These are phyloP conservation scores for Scartelaos histophorus DNA, from an alignment of 2,113 vertebrate genomes.

Conservation along the genomic window DNA sequence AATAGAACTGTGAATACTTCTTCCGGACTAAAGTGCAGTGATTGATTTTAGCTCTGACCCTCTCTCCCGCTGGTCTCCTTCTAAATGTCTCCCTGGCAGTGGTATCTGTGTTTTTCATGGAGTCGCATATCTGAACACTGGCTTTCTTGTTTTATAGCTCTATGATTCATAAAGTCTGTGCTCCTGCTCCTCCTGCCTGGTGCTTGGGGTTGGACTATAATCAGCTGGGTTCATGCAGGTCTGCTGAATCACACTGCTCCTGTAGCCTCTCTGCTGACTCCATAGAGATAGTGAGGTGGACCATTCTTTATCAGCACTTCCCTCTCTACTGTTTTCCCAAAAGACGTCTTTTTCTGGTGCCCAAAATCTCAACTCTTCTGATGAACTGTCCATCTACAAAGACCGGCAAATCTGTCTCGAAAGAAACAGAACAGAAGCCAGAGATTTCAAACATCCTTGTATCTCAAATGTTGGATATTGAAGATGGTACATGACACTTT, in stretches of 20 bases:
- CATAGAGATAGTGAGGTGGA: neutral
- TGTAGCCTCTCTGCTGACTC: conserved; percentile 1
- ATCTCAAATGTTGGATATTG: neutral
- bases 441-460: neutral
- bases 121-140: neutral
- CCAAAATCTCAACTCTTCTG: neutral
- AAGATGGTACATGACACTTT: no score
- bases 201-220: neutral
- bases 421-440: neutral
- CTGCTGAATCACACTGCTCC: conserved; percentile 9
- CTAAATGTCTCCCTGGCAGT: neutral
- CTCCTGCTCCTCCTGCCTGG: conserved; percentile 2
- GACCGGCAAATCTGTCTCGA: neutral
- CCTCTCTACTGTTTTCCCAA: neutral
- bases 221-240: neutral
- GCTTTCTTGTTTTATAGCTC: conserved; percentile 12
- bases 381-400: neutral
- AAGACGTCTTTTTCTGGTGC: neutral
- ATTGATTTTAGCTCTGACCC: conserved; percentile 1
- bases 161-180: conserved; percentile 7
- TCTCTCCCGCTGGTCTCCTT: neutral
- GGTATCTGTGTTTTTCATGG: neutral
- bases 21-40: neutral
- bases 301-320: neutral
- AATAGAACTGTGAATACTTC: neutral